phyloP scores from a whole-genome alignment of 2,797 vertebrate genomes.

The Danio aesculapii region DNA sequence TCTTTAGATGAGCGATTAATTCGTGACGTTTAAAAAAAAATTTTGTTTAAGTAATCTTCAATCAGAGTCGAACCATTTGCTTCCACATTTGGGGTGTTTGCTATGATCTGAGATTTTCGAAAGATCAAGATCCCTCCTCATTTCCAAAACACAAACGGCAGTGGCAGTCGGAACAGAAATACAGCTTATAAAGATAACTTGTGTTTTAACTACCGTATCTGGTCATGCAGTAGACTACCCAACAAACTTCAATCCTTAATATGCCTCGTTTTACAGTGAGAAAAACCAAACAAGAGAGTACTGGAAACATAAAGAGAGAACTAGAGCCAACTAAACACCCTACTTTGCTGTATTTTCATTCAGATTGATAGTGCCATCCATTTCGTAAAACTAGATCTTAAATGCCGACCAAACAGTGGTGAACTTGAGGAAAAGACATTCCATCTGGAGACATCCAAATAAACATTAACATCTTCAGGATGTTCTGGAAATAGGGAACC shows the following conservation, averaged over 20 bases:
- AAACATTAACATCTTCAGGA: background rate
- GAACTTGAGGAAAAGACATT: background rate
- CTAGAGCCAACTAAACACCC: background rate
- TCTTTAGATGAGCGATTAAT: too few relatives aligned
- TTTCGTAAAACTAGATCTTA: background rate
- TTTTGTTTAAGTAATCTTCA: too few relatives aligned
- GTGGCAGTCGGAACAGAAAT: conserved; percentile 91
- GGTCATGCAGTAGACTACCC: background rate
- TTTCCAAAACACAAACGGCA: conserved; percentile 89
- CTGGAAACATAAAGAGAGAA: background rate
- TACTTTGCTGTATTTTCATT: background rate
- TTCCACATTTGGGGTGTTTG: too few relatives aligned
- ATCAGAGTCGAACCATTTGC: too few relatives aligned
- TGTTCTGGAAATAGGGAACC: background rate
- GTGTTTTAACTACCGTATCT: background rate
- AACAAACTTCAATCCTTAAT: background rate
- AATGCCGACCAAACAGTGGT: background rate
- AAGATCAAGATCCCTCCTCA: conserved; percentile 88
- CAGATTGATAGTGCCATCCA: background rate
- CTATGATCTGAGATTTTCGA: conserved; percentile 90
- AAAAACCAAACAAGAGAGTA: conserved; percentile 17
- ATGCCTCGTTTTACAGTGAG: conserved; percentile 18
- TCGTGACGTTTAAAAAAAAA: too few relatives aligned
- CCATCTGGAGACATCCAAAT: background rate
- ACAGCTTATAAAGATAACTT: conserved; percentile 79